phyloP scores from a whole-genome alignment of 2,113 vertebrate genomes.

The Eurypyga helias region DNA sequence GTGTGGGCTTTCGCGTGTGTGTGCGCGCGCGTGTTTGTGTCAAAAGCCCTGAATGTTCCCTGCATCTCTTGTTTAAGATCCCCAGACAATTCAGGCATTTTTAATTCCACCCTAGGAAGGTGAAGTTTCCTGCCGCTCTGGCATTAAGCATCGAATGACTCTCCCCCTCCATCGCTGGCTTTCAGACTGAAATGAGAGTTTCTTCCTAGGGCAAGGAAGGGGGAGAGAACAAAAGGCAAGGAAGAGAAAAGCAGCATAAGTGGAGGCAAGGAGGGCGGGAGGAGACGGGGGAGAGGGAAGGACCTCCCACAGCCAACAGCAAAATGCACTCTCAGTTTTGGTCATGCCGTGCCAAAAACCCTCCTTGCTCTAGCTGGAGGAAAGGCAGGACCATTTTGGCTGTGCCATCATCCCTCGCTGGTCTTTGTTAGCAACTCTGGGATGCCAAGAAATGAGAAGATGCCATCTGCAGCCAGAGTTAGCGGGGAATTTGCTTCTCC shows the following conservation, averaged over 20 bases:
- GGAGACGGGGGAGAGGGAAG: not conserved
- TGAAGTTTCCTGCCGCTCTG: constrained; percentile 40
- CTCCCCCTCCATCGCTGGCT: not conserved
- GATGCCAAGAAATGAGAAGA: not conserved
- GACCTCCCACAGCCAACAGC: not conserved
- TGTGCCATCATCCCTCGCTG: not conserved
- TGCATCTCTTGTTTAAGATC: constrained; percentile 59
- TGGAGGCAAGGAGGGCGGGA: not conserved
- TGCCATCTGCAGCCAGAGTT: not conserved
- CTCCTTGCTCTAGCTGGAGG: not conserved
- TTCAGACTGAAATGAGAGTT: constrained; percentile 48
- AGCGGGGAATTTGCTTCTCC: not conserved
- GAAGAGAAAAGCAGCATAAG: not conserved
- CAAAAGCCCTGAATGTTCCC: constrained; percentile 52
- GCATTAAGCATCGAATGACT: constrained; percentile 43
- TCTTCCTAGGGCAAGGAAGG: constrained; percentile 3
- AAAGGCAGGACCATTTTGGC: not conserved
- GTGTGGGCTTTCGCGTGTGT: constrained; percentile 16
- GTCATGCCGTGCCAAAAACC: not conserved
- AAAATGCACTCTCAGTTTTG: not conserved
- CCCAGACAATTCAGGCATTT: constrained; percentile 52
- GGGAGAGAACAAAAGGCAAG: not conserved
- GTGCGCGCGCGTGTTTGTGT: not conserved
- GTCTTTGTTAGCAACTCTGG: not conserved
- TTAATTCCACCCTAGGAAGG: constrained; percentile 60